Conservation (phyloP, 2,888 invertebrate species). For the Bruchidius siliquastri region DNA sequence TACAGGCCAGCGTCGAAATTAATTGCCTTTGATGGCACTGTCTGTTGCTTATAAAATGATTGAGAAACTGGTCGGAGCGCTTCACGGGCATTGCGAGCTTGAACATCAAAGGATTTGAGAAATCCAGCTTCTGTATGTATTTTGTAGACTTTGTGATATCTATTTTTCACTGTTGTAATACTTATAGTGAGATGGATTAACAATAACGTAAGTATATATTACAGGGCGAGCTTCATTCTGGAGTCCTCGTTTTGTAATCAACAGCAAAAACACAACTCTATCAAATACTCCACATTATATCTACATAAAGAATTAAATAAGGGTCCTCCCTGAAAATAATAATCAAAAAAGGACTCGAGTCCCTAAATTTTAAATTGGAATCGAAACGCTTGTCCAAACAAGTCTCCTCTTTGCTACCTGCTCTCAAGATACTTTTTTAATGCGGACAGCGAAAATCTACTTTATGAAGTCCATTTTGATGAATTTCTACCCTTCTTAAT, state of each 20-base stretch:
- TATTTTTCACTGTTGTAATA: too few species aligned
- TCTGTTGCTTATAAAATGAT: too few species aligned
- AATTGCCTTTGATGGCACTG: too few species aligned
- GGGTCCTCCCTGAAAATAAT: neutral
- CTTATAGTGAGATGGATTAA: too few species aligned
- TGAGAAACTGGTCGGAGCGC: too few species aligned
- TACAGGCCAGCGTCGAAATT: too few species aligned
- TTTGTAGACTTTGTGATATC: too few species aligned
- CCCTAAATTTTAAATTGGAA: neutral
- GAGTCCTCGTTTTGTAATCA: neutral
- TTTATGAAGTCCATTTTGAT: constrained; percentile 45
- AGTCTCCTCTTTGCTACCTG: constrained; percentile 3
- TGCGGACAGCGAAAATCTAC: constrained; percentile 32
- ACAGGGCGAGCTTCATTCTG: too few species aligned
- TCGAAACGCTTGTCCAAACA: constrained; percentile 1
- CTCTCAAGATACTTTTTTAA: neutral
- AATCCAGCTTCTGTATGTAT: too few species aligned
- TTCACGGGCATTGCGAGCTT: too few species aligned
- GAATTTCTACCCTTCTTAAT: constrained; percentile 47
- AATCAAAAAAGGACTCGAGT: neutral
- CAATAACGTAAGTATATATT: too few species aligned
- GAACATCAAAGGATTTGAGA: too few species aligned
- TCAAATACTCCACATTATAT: neutral
- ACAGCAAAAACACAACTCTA: neutral
- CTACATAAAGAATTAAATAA: neutral